Evolutionary conservation across 2,797 vertebrate species (phyloP).

Genomic region (Adrianichthys oophorus): DNA sequence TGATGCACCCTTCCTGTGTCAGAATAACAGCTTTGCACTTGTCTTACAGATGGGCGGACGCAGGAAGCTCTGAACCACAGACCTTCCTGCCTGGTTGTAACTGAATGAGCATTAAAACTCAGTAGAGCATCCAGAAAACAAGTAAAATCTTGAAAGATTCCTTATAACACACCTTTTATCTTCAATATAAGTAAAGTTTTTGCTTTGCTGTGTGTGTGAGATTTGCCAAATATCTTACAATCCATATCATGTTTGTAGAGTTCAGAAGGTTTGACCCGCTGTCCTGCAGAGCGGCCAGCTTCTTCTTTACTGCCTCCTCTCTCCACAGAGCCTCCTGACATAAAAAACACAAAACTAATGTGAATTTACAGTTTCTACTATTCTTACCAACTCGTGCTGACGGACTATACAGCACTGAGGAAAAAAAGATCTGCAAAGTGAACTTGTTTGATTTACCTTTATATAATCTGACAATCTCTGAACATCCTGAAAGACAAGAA

Average conservation of each 20-base stretch:
- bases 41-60: slow-evolving; percentile 42
- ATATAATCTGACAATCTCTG: slow-evolving; percentile 72
- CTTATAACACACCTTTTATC: not conserved
- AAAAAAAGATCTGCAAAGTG: not conserved
- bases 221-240: slow-evolving; percentile 50
- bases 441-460: slow-evolving; percentile 63
- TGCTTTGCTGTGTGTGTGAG: not conserved
- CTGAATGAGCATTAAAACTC: not conserved
- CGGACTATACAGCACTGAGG: not conserved
- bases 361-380: too few species aligned
- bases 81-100: slow-evolving; percentile 35
- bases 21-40: slow-evolving; percentile 41
- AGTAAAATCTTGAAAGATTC: not conserved
- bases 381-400: not conserved
- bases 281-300: slow-evolving; percentile 71
- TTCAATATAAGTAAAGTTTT: too few species aligned
- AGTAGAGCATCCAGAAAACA: too few species aligned
- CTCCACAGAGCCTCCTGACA: slow-evolving; percentile 80
- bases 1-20: slow-evolving; percentile 55
- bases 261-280: slow-evolving; percentile 62
- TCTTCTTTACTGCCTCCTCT: slow-evolving; percentile 75
- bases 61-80: slow-evolving; percentile 78
- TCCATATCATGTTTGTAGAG: slow-evolving; percentile 74
- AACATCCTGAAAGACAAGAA: slow-evolving; percentile 67
- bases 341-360: not conserved